Conservation (phyloP, 2,113 vertebrate species). For the Etia nguti region DNA sequence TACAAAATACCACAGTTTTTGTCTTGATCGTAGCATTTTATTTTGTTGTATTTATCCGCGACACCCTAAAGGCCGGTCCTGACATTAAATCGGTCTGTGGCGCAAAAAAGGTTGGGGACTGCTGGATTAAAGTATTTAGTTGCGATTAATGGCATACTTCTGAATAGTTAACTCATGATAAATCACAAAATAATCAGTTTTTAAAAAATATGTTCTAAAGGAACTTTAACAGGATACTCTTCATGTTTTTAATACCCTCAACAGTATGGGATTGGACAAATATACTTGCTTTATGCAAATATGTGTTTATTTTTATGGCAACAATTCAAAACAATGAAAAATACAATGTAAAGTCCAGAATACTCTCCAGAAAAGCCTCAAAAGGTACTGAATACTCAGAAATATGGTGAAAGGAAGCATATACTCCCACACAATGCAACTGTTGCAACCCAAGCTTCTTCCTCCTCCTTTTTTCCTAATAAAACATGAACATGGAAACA, state of each 20-base stretch:
- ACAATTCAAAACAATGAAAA: not conserved
- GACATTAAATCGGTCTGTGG: too few relatives aligned
- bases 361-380: not conserved
- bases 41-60: too few relatives aligned
- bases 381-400: not conserved
- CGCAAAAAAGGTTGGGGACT: too few relatives aligned
- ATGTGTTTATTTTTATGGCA: not conserved
- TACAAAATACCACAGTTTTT: too few relatives aligned
- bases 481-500: not conserved
- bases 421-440: not conserved
- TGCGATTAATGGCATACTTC: too few relatives aligned
- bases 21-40: too few relatives aligned
- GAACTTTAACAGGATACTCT: not conserved
- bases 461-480: not conserved
- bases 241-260: not conserved
- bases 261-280: not conserved
- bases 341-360: not conserved
- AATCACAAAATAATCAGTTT: fast-evolving
- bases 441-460: not conserved
- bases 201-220: not conserved
- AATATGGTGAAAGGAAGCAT: not conserved
- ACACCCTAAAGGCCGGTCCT: too few relatives aligned
- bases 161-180: not conserved
- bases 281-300: not conserved
- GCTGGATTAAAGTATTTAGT: too few relatives aligned